Evolutionary conservation across 2,113 vertebrate species (phyloP).

Genomic region (Bubo blakistoni): DNA sequence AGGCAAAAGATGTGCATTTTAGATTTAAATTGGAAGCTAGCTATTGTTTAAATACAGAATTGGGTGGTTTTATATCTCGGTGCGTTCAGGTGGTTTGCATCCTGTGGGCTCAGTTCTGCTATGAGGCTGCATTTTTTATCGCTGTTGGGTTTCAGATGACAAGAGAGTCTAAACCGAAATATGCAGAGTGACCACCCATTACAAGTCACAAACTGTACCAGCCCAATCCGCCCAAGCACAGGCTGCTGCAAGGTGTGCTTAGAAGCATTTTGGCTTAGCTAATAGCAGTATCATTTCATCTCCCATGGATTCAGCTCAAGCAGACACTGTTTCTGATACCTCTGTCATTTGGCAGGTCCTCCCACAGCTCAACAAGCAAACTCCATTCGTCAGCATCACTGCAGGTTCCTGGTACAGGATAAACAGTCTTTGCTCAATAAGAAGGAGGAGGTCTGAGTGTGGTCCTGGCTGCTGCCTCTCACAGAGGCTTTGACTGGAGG

Average conservation of each 20-base stretch:
- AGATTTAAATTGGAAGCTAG: neutral
- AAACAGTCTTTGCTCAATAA: neutral
- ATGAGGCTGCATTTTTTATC: neutral
- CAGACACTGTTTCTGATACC: neutral
- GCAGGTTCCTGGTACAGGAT: neutral
- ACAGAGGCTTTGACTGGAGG: neutral
- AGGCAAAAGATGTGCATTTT: neutral
- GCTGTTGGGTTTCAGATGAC: neutral
- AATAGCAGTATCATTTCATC: neutral
- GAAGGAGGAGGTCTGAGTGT: neutral
- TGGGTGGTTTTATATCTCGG: neutral
- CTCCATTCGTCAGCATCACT: neutral
- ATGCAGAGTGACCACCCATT: neutral
- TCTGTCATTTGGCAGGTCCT: neutral
- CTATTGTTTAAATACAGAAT: neutral
- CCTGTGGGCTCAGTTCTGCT: neutral
- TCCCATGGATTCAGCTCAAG: neutral
- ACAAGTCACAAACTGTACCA: neutral
- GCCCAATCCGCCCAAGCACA: neutral
- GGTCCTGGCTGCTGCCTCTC: neutral
- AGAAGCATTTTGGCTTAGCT: neutral
- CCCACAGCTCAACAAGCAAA: neutral
- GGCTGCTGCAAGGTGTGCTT: neutral
- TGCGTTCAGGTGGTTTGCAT: neutral
- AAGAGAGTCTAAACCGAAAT: neutral